phyloP scores from a whole-genome alignment of 1,140 invertebrate genomes.

The Euschistus heros region DNA sequence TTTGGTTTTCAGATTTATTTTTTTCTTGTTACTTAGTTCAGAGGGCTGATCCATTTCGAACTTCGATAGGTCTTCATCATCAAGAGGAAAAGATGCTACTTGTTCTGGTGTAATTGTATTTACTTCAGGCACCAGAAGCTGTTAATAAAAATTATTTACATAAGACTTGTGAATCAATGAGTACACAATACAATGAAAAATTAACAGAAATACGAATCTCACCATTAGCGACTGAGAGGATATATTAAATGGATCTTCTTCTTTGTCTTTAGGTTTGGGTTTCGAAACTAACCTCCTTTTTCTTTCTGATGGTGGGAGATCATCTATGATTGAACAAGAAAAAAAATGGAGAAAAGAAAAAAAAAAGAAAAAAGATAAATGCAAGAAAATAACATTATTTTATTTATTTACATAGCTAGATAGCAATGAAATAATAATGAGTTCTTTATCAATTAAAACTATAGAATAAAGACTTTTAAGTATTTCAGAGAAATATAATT shows the following conservation, averaged over 20 bases:
- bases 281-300: conserved; percentile 12
- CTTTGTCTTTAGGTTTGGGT: conserved; percentile 33
- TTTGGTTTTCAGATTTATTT: conserved; percentile 27
- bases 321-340: conserved; percentile 3
- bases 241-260: conserved; percentile 37
- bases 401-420: too few relatives aligned
- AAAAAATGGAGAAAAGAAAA: neutral
- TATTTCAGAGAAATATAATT: too few relatives aligned
- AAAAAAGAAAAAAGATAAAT: neutral
- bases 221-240: conserved; percentile 43
- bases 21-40: conserved; percentile 27
- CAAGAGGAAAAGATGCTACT: conserved; percentile 36
- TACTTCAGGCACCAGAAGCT: conserved; percentile 45
- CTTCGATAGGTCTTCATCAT: conserved; percentile 35
- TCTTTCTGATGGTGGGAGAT: conserved; percentile 8
- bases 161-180: neutral
- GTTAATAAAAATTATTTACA: conserved; percentile 18
- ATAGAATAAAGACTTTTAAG: too few relatives aligned
- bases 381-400: too few relatives aligned
- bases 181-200: neutral
- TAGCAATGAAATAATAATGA: too few relatives aligned
- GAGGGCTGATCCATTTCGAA: conserved; percentile 29
- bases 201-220: conserved; percentile 24
- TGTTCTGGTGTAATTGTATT: conserved; percentile 30
- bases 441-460: too few relatives aligned